Percentiles rank a stretch among this genome's conserved stretches.
Evolutionary conservation across 2,113 vertebrate genomes (phyloP).

Genomic region (Sterrhoptilus dennistouni): DNA sequence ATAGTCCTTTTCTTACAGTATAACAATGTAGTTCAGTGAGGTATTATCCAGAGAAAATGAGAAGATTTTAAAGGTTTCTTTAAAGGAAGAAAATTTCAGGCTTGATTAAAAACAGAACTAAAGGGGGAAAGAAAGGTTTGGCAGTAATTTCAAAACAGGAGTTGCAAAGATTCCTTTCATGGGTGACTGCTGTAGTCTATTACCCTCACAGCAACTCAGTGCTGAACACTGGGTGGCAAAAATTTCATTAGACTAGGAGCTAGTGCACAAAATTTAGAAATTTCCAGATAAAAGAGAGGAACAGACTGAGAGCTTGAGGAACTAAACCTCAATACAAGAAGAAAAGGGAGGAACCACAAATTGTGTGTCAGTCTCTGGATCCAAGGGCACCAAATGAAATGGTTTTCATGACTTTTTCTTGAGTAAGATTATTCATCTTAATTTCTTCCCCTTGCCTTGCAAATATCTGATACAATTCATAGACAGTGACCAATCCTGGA

Average conservation of each 20-base stretch:
- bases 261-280: neutral
- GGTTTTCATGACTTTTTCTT: neutral
- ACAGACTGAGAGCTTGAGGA: neutral
- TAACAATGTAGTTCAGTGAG: slow-evolving; percentile 45
- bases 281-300: neutral
- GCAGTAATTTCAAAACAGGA: neutral
- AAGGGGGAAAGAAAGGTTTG: neutral
- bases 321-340: neutral
- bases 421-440: neutral
- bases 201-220: neutral
- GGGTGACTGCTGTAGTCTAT: neutral
- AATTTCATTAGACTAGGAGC: neutral
- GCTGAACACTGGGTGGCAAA: neutral
- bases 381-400: neutral
- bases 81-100: slow-evolving; percentile 39
- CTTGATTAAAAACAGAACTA: slow-evolving; percentile 54
- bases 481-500: neutral
- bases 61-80: slow-evolving; percentile 49
- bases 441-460: neutral
- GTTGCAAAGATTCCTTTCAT: neutral
- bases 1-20: slow-evolving; percentile 43
- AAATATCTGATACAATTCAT: neutral
- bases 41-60: slow-evolving; percentile 55
- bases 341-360: neutral
- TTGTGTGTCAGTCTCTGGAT: neutral